Evolutionary conservation across 2,888 invertebrate species (phyloP), one percentile per base, ranked within the genome.

Genomic region (Sesamia inferens): DNA sequence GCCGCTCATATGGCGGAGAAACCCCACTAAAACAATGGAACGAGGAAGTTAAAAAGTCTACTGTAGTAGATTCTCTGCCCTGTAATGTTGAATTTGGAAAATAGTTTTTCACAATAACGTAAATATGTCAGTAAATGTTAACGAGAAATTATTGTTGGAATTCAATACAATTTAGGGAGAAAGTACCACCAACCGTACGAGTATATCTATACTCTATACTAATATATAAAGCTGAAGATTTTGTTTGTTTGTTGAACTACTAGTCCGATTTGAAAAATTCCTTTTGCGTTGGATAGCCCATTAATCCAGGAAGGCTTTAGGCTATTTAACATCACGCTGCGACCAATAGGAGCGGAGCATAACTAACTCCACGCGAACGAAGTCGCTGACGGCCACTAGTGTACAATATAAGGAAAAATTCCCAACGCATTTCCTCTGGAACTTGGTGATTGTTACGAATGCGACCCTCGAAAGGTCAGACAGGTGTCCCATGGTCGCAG

Each of bases 1-100:
- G 24, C 39, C 51, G 44, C 14, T 58, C 47, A 54, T 51, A 5
- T 54, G 16, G 19, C 68, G 54, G 66, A 68, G 71, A 79, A 61
- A 11, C n/a, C 13, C 8, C 19, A 63, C 22, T 22, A 31, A 58
- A 58, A 79, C 66, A 67, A 62, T 65, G 4, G 22, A 58, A 31
- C 22, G 24, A 24, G 55, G 55, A 71, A 68, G 22, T 51, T 42
- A 14, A 62, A 54, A 13, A 22, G 5, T 47, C 14, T 10, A 57
- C 47, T 62, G 54, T 68, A 58, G 31, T 14, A 63, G 51, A 3
- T n/a, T 71, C 71, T 47, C 24, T 54, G 22, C 58, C 47, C 44
- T 70, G 51, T n/a, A 8, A 57, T 42, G 64, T 65, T 54, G 22
- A 24, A 44, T 51, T 58, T 47, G 22, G 31, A n/a, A 22, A 62